Base-by-base conservation (phyloP, 1,140 invertebrate species). In the Anoplophora glabripennis region DNA sequence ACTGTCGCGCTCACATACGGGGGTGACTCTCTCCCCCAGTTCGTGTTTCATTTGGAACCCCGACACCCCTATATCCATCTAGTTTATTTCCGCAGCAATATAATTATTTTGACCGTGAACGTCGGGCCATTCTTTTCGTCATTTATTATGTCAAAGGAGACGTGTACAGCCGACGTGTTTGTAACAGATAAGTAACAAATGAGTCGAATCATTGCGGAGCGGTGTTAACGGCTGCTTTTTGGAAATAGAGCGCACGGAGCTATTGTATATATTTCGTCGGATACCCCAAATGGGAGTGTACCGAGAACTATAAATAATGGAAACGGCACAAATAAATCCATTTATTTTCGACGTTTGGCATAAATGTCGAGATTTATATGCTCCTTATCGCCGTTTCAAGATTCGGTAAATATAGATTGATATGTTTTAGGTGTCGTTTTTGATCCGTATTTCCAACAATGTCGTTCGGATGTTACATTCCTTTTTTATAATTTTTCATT, bases 61-160 rank as follows among this genome's bases (percentile, higher is more conserved):
- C 37, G 45, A 45, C 44, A 42, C 35, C 41, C 37, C 34, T 37
- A 35, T 47, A 35, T 33, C 18, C 18, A 46, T 15, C 38, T 17
- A 44, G 28, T 51, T 46, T 57, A 48, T 48, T 48, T 48, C 46
- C 17, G 46, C 28, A 11, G 15, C 65, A 66, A 64, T 66, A 64
- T 64, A 66, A 66, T 66, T 66, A 66, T 66, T 66, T 64, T 66
- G 65, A 61, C 62, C 62, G 59, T 61, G 57, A 64, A 59, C 62
- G 17, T 48, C 47, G 12, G 52, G 45, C 57, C 46, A 60, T 66
- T 66, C 58, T 60, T 60, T 57, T 41, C 51, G 18, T 14, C 51
- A 49, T 49, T 49, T 49, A 49, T 49, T 49, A 36, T 21, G 9
- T 21, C 14, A 36, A 14, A 44, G 21, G 21, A 44, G 42, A 44